Conservation (phyloP, 2,797 vertebrate genomes). For the Danio jaintianensis region DNA sequence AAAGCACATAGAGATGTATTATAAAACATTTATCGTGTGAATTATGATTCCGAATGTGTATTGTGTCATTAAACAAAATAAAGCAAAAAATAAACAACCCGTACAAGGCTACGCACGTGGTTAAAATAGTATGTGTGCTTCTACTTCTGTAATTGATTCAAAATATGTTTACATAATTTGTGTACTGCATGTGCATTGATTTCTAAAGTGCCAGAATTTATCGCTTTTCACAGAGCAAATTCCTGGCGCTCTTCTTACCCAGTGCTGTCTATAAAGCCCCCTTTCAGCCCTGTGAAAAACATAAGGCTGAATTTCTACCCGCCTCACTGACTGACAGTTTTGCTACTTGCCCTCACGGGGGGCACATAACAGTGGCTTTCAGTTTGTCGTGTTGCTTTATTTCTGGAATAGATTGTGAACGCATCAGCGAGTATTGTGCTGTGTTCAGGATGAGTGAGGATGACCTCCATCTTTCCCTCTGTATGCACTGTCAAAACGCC, state of each 20-base stretch:
- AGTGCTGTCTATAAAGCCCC: slow-evolving; percentile 46
- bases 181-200: background rate
- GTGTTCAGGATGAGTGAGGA: slow-evolving; percentile 68
- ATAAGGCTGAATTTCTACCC: slow-evolving; percentile 27
- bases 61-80: background rate
- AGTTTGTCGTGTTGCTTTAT: slow-evolving; percentile 74
- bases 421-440: slow-evolving; percentile 68
- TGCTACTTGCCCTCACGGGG: slow-evolving; percentile 52
- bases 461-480: slow-evolving; percentile 59
- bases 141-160: background rate
- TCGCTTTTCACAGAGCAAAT: slow-evolving; percentile 32
- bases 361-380: slow-evolving; percentile 49
- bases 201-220: background rate
- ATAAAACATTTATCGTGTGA: background rate
- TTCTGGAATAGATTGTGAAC: slow-evolving; percentile 67
- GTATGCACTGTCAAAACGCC: slow-evolving; percentile 61
- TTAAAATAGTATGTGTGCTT: background rate
- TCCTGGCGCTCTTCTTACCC: slow-evolving; percentile 25
- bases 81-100: background rate
- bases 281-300: slow-evolving; percentile 25
- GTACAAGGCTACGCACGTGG: background rate
- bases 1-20: background rate
- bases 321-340: slow-evolving; percentile 64
- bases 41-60: background rate
- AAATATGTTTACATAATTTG: background rate